A percentile compares a stretch with the other conserved stretches of the same genome.
Evolutionary conservation across 2,888 invertebrate genomes (phyloP).

Genomic region (Ormyrus thymus): DNA sequence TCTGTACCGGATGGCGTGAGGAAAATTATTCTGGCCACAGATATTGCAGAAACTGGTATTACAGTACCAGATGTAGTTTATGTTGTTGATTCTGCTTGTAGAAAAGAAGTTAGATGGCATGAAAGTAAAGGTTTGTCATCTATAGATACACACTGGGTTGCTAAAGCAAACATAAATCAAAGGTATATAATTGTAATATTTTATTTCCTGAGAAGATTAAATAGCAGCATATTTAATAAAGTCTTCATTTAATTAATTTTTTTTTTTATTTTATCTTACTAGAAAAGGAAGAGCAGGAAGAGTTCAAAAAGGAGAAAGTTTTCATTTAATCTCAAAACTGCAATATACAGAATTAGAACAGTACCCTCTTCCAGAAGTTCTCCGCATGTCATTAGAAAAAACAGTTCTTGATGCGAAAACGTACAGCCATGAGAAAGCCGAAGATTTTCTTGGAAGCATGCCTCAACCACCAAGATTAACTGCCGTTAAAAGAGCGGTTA

Average conservation of each 20-base stretch:
- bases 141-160: conserved; percentile 80
- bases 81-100: conserved; percentile 81
- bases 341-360: conserved; percentile 76
- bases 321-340: conserved; percentile 75
- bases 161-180: conserved; percentile 80
- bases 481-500: conserved; percentile 78
- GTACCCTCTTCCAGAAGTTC: conserved; percentile 81
- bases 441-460: conserved; percentile 79
- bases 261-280: conserved; percentile 26
- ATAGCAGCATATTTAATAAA: no score
- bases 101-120: conserved; percentile 78
- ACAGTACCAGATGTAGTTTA: conserved; percentile 84
- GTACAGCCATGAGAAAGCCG: conserved; percentile 77
- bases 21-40: conserved; percentile 84
- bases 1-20: conserved; percentile 76
- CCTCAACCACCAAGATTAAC: conserved; percentile 78
- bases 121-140: conserved; percentile 75
- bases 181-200: conserved; percentile 61
- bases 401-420: conserved; percentile 80
- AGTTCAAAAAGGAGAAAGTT: conserved; percentile 80
- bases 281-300: conserved; percentile 83
- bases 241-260: neutral
- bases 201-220: no score
- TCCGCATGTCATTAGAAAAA: conserved; percentile 79
- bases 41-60: conserved; percentile 84